These are phyloP conservation scores for Urosaurus nigricauda DNA, from an alignment of 2,797 vertebrate species.

Conservation along the genomic window DNA sequence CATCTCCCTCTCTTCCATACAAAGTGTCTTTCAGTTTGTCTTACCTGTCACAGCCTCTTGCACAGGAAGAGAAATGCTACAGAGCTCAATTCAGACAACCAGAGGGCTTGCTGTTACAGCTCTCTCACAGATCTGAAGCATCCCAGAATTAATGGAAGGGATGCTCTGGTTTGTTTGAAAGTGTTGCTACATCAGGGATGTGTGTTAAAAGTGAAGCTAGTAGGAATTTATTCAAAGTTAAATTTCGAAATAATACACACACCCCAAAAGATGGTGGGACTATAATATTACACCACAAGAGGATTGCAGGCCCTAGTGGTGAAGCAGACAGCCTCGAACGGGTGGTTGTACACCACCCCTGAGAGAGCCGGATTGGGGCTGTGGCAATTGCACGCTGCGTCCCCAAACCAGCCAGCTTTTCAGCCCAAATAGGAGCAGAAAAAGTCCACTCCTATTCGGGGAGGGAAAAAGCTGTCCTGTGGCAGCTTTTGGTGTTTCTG, in stretches of 20 bases:
- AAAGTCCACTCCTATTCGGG: too few relatives aligned
- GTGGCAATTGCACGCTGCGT: too few relatives aligned
- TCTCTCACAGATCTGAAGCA: background rate
- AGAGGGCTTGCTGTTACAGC: background rate
- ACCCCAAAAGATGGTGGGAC: background rate
- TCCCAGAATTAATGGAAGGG: background rate
- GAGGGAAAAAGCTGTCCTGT: too few relatives aligned
- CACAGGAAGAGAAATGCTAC: background rate
- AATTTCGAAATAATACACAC: background rate
- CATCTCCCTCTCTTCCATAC: slow-evolving; percentile 29
- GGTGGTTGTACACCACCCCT: too few relatives aligned
- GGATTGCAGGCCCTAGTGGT: background rate
- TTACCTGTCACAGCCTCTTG: slow-evolving; percentile 27
- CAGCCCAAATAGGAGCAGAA: too few relatives aligned
- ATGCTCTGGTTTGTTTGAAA: background rate
- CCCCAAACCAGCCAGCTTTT: too few relatives aligned
- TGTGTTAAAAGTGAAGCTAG: background rate
- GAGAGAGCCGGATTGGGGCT: too few relatives aligned
- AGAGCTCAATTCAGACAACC: background rate
- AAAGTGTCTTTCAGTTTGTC: slow-evolving; percentile 11
- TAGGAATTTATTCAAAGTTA: background rate
- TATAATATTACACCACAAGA: background rate
- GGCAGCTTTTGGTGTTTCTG: too few relatives aligned
- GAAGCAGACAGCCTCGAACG: too few relatives aligned
- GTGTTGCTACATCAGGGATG: background rate